Base-by-base conservation (phyloP, 2,888 invertebrate species). In the Leptopilina syphax region DNA sequence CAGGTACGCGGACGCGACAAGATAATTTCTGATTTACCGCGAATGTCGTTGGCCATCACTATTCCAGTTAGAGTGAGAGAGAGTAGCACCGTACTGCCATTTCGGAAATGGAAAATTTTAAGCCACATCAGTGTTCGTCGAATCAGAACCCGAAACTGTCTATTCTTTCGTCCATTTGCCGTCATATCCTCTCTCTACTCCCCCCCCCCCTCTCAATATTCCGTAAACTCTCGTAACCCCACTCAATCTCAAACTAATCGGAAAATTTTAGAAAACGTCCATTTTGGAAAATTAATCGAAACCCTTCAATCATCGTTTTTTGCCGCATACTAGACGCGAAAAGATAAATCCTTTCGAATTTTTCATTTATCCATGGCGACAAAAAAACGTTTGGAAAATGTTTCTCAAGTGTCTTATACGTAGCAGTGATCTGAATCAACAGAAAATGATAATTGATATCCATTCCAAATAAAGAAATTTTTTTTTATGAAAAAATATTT, bases 1-100 rank as follows among this genome's bases (percentile, higher is more conserved):
- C 90, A 90, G 87, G 84, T 82, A 86, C 85, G 86, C 86, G 89
- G 85, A 86, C 88, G 88, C 88, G 89, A 87, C 89, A 87, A 92
- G 91, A 92, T 91, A 91, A 92, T 91, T 91, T 89, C 90, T 92
- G 91, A 91, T 91, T 92, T 92, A 92, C 90, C 88, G 90, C 84
- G 84, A 81, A 77, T 83, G 84, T 83, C 85, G 84, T 84, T 83
- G 77, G 77, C 60, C 76, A 63, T 54, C 67, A 63, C 12, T 27
- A 8, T 77, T 78, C 67, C 80, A 82, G 47, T 18, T 18, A 12
- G 50, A 50, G 50, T 10, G 50, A 50, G 50, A 50, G 47, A 47
- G 47, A 76, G 81, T 82, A 18, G 79, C 65, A 79, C 79, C 84
- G 83, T 79, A 77, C 82, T 83, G 84, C 84, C 87, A 87, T 87